Evolutionary conservation across 2,888 invertebrate species (phyloP), one percentile per base, ranked within the genome.

Genomic region (Masnerella sp.): DNA sequence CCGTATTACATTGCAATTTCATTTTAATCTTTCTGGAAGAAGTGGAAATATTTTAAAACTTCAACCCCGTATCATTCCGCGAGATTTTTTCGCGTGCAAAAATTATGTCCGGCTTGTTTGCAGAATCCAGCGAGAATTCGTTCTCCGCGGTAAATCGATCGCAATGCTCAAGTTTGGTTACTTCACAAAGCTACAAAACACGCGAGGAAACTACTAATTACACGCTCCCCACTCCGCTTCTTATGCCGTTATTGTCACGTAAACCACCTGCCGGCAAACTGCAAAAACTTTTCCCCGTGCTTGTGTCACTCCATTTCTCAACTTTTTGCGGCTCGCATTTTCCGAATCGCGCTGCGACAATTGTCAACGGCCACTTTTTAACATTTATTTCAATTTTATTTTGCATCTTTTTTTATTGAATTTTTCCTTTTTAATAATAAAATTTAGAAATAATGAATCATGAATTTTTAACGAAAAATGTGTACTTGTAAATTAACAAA

Each of bases 191-290:
- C 61, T 58, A 56, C 68, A 69, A 74, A 74, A 70, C 64, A 65
- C 69, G 59, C 45, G 68, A 58, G 52, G 40, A 45, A 69, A 69
- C 69, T 65, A 61, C 64, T 74, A 74, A 74, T 74, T 74, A 65
- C 74, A 69, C 56, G 67, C 43, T 42, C 64, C 38, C 49, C 14
- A 34, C 14, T 5, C 9, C 17, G 15, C 17, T 54, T 64, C 51
- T 62, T 64, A 51, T 32, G 36, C 32, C 38, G 64, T 73, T 69
- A 74, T 74, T 74, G 64, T 54, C 74, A 59, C 69, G 61, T 56
- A 70, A 64, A 67, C 52, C 69, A 64, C 64, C 64, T 69, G 74
- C 69, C 61, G 56, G 61, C 64, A 38, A 49, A 65, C 61, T 62
- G 62, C 73, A 54, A 59, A 61, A 70, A 68, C 65, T 74, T 74